Base-by-base conservation (phyloP, 2,888 invertebrate genomes). In the Luffia ferchaultella region DNA sequence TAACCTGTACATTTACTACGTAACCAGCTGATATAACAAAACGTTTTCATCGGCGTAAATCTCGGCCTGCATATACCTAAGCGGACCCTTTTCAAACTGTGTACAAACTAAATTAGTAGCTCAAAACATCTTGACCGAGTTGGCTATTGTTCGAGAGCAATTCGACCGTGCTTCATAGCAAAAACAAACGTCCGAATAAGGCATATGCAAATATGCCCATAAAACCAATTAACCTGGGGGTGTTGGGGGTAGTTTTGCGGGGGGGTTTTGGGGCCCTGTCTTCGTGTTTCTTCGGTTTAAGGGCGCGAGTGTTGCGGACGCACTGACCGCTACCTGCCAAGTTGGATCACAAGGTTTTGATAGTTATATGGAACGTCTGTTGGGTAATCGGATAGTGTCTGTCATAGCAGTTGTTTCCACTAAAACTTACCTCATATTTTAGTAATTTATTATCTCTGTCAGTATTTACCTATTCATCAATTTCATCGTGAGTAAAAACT, bases 51-150 rank as follows among this genome's bases (percentile, higher is more conserved):
- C 30, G 30, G 12, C 30, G 12, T 30, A 46, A 48, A 48, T 48
- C 48, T 42, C 47, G 20, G 48, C 42, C 40, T 40, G 42, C 43
- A 49, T 43, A 42, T 41, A 18, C 41, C 41, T 18, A 17, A 45
- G 16, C 42, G 57, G 68, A 80, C 82, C 82, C 82, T 80, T 73
- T 76, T 80, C 82, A 82, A 73, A 68, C 43, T 40, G 69, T 65
- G n/a, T n/a, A n/a, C n/a, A 76, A 78, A 79, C 75, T 76, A 76
- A 82, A 80, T 82, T 80, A 82, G 78, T 78, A 76, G 73, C 68
- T 75, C 65, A 65, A 68, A 79, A 76, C 77, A 76, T 82, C 80
- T 80, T 82, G 79, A 75, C 52, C 42, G 42, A 47, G 30, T 48
- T 49, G n/a, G 41, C 49, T 49, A 52, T 52, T 52, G 52, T 56